Conservation (phyloP, 2,797 vertebrate species). For the Varecia variegata region DNA sequence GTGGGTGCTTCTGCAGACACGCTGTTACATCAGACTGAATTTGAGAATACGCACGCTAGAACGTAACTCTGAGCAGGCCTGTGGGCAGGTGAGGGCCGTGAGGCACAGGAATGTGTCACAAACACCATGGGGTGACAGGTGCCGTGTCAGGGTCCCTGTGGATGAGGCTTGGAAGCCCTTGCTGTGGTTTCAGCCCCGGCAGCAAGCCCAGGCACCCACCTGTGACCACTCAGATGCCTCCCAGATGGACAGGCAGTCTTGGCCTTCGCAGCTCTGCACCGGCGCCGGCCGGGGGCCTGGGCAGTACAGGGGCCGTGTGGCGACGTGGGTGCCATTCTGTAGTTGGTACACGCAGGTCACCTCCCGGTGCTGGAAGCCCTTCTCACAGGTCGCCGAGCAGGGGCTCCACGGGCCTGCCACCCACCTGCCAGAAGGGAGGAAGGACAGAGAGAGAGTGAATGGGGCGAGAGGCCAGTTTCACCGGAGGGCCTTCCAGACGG, state of each 20-base stretch:
- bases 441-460: background rate
- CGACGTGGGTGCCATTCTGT: slow-evolving; percentile 92
- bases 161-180: background rate
- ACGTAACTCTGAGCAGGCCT: background rate
- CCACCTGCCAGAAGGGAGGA: slow-evolving; percentile 88
- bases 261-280: slow-evolving; percentile 92
- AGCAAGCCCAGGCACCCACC: slow-evolving; percentile 82
- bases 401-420: slow-evolving; percentile 91
- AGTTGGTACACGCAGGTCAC: slow-evolving; percentile 93
- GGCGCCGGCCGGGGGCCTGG: slow-evolving; percentile 87
- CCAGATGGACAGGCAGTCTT: slow-evolving; percentile 94
- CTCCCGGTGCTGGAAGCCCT: slow-evolving; percentile 92
- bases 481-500: background rate
- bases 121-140: accelerated
- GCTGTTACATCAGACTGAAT: too few relatives aligned
- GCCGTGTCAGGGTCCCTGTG: background rate
- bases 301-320: slow-evolving; percentile 92
- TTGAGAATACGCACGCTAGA: background rate
- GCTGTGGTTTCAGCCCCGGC: background rate
- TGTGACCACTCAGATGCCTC: slow-evolving; percentile 96
- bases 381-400: slow-evolving; percentile 93
- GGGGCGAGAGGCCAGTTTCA: background rate
- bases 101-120: accelerated
- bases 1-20: background rate
- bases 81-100: background rate